phyloP scores from a whole-genome alignment of 2,888 invertebrate species.

The Rotaria magnacalcarata region DNA sequence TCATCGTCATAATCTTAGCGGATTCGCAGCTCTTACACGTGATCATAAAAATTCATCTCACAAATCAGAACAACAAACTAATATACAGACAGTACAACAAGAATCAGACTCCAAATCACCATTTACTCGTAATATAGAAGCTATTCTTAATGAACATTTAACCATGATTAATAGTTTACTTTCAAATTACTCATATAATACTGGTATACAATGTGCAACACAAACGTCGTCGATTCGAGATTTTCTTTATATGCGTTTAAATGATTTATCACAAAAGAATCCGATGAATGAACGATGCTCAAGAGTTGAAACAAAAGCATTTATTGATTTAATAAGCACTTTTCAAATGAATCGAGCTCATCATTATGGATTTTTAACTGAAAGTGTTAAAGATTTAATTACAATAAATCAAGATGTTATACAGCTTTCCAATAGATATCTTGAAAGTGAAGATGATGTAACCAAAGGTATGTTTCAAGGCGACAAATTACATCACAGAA shows the following conservation, averaged over 20 bases:
- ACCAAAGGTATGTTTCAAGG: background rate
- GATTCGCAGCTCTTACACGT: background rate
- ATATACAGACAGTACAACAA: background rate
- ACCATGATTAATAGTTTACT: background rate
- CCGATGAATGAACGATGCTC: background rate
- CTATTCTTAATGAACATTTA: conserved; percentile 1
- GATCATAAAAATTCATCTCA: background rate
- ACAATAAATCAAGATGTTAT: background rate
- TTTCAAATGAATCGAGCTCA: conserved; percentile 1
- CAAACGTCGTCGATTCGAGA: background rate
- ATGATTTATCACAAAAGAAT: background rate
- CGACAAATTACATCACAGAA: too few relatives aligned
- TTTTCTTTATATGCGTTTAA: background rate
- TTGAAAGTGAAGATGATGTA: background rate
- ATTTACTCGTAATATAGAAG: background rate
- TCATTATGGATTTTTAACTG: background rate
- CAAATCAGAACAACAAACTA: background rate
- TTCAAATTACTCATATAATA: background rate
- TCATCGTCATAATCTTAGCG: background rate
- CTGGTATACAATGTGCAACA: background rate
- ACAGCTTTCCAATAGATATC: background rate
- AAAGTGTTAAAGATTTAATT: background rate
- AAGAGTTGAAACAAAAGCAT: background rate
- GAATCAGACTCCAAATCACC: background rate
- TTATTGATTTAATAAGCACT: background rate